These are phyloP conservation scores for Microdon myrmicae DNA, from an alignment of 2,888 invertebrate species.

Conservation along the genomic window DNA sequence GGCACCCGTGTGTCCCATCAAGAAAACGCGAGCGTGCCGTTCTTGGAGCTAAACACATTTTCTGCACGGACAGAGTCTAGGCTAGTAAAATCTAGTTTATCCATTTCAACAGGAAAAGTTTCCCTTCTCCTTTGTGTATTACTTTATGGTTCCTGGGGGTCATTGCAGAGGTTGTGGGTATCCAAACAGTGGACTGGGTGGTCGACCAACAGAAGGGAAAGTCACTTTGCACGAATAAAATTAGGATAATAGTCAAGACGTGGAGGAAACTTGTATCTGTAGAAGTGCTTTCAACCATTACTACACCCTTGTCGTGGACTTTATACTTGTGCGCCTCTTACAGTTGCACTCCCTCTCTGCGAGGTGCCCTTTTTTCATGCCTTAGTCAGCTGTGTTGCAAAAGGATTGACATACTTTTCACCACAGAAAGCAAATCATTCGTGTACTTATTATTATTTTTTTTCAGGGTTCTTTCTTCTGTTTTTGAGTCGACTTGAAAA, in stretches of 20 bases:
- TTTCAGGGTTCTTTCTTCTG: not conserved
- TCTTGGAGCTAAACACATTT: conserved; percentile 30
- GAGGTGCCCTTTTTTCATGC: no score
- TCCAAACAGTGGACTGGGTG: no score
- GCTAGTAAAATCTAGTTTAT: conserved; percentile 48
- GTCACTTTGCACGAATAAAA: conserved; percentile 42
- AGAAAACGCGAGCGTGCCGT: no score
- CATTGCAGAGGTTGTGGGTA: no score
- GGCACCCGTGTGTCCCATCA: no score
- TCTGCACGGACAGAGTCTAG: conserved; percentile 11
- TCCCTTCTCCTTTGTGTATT: conserved; percentile 11
- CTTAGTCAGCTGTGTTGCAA: conserved; percentile 2
- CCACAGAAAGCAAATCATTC: conserved; percentile 10
- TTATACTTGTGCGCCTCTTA: not conserved
- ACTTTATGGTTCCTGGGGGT: no score
- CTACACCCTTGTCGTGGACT: conserved; percentile 12
- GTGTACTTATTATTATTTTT: no score
- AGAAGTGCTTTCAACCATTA: conserved; percentile 1
- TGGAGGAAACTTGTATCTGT: conserved; percentile 27
- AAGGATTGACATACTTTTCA: conserved; percentile 43
- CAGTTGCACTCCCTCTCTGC: not conserved
- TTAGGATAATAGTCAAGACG: conserved; percentile 48
- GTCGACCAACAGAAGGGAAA: conserved; percentile 24
- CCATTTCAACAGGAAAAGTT: conserved; percentile 27
- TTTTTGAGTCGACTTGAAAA: no score